Evolutionary conservation across 2,113 vertebrate genomes (phyloP).

Genomic region (Cnemophilus loriae): DNA sequence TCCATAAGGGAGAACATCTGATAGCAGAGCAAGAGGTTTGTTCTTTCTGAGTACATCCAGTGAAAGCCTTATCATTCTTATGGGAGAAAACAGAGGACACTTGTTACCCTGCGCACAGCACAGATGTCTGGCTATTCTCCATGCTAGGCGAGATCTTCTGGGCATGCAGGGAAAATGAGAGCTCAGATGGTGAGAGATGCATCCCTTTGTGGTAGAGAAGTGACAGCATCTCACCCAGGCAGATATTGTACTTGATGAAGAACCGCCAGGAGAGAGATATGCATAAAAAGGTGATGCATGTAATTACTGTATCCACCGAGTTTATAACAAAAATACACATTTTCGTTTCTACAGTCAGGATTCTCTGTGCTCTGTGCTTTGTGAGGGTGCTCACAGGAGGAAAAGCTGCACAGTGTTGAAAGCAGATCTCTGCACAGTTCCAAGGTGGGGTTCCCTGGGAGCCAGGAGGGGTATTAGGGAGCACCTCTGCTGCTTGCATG

Average conservation of each 20-base stretch:
- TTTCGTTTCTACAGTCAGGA: not conserved
- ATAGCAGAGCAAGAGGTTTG: constrained; percentile 4
- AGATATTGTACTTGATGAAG: not conserved
- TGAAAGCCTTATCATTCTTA: not conserved
- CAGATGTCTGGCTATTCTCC: constrained; percentile 38
- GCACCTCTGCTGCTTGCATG: not conserved
- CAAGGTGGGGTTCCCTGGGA: not conserved
- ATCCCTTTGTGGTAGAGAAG: not conserved
- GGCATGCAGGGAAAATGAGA: not conserved
- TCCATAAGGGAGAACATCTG: constrained; percentile 21
- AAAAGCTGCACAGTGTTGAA: rapidly evolving
- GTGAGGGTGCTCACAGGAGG: not conserved
- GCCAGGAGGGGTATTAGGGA: rapidly evolving
- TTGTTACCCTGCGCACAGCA: not conserved
- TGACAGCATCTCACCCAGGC: not conserved
- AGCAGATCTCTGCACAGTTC: not conserved
- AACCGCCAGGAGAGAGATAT: not conserved
- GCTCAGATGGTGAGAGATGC: not conserved
- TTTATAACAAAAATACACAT: not conserved
- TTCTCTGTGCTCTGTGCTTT: not conserved
- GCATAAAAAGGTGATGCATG: not conserved
- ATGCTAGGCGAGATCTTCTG: not conserved
- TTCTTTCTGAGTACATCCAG: not conserved
- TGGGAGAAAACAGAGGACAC: not conserved
- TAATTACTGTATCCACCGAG: not conserved